Base-by-base conservation (phyloP, 2,888 invertebrate genomes). In the Monoplex corrugatus region DNA sequence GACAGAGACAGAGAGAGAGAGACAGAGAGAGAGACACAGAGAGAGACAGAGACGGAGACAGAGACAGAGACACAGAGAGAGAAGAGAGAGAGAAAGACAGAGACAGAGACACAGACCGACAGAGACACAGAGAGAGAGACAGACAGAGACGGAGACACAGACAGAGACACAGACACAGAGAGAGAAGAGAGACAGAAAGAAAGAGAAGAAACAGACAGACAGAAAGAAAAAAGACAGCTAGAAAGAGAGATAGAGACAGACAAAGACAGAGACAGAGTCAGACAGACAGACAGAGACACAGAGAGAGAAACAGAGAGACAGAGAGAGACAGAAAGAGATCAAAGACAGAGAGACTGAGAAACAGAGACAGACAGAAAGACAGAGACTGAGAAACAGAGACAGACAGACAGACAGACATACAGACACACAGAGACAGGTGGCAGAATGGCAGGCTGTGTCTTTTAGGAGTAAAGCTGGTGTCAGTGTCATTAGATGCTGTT, bases 281-380 rank as follows among this genome's bases (percentile, higher is more conserved):
- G 23, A 68, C n/a, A 68, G n/a, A 68, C n/a, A 6, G 8, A 68
- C n/a, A 68, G 68, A 6, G 8, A 68, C n/a, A 6, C 23, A 68
- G 68, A 68, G 10, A n/a, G n/a, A n/a, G n/a, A n/a, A n/a, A n/a
- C n/a, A n/a, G n/a, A n/a, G 50, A n/a, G n/a, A n/a, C n/a, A n/a
- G n/a, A n/a, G n/a, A n/a, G 68, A 68, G n/a, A n/a, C n/a, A 68
- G 3, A 6, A 32, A n/a, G 28, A 68, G 68, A 68, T n/a, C n/a
- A 68, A 28, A n/a, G 68, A n/a, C 8, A n/a, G 68, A 28, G 1
- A 68, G 28, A 68, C 23, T 28, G 23, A 68, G 16, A 68, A n/a
- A n/a, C n/a, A n/a, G n/a, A n/a, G 68, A 68, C 68, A n/a, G 68
- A 68, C n/a, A 6, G 68, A n/a, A n/a, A 68, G 68, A 68, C n/a